Base-by-base conservation (phyloP, 2,113 vertebrate genomes). In the Tiliqua scincoides region DNA sequence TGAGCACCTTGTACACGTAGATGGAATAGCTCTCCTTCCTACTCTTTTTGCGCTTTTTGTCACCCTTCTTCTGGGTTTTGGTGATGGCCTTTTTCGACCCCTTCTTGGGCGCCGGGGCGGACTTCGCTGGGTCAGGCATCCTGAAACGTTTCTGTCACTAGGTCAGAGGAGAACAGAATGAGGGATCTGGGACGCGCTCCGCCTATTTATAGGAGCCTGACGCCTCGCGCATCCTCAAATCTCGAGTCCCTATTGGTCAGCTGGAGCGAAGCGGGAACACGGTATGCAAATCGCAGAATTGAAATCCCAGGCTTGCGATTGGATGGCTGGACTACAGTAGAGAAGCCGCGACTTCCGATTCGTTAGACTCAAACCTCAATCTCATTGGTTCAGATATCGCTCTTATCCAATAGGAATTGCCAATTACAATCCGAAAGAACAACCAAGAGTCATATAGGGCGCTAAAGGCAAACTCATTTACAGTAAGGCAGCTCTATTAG, bases 1-100 rank as follows among this genome's bases (percentile, higher is more conserved):
- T 81, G 17, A 81, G 79, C 30, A 81, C 79, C 79, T 81, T 81
- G 63, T 81, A 81, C 1, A 81, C 79, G 43, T 81, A 81, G 79
- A 81, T 81, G 63, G 79, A 81, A 63, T 81, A 81, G 63, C 79
- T 81, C 63, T 81, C 79, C 79, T 81, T 81, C 8, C 79, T 10
- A 30, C 79, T 81, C 63, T 68, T 68, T 43, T 68, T 81, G 30
- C 79, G 79, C 40, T 81, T 81, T 63, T 81, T 81, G 40, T 81
- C 79, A 1, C 79, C 79, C 63, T 82, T 82, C 43, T 82, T 82
- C 63, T 82, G 79, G 9, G 79, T 82, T 63, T 82, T 82, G 40
- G 79, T 82, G 43, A 82, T 70, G 17, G 79, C 79, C 18, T 82
- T 82, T 63, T 82, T 82, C 1, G 79, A 82, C 9, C 79, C 79